Evolutionary conservation across 2,888 invertebrate species (phyloP).

Genomic region (Aspidiotus rigidus): DNA sequence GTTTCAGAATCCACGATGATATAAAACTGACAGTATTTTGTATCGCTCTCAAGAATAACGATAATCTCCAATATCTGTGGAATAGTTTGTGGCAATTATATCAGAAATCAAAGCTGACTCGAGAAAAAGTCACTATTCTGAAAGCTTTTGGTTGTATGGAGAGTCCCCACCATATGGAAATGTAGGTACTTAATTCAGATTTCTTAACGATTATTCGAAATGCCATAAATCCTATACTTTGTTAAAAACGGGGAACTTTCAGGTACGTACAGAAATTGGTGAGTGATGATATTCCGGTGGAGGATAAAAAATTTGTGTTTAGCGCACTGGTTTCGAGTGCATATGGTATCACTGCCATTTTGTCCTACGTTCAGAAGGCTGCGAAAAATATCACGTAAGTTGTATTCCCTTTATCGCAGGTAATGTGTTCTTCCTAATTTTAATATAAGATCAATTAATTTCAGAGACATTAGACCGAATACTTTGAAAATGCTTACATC

Average conservation of each 20-base stretch:
- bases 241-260: not conserved
- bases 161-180: not conserved
- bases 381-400: not conserved
- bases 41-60: not conserved
- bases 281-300: not conserved
- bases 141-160: not conserved
- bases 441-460: too few relatives aligned
- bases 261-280: conserved; percentile 2
- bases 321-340: not conserved
- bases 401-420: too few relatives aligned
- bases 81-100: not conserved
- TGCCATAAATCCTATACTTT: too few relatives aligned
- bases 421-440: too few relatives aligned
- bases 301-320: not conserved
- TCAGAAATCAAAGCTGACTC: not conserved
- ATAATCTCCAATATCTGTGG: not conserved
- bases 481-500: too few relatives aligned
- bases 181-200: not conserved
- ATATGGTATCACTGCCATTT: conserved; percentile 1
- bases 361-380: not conserved
- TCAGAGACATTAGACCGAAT: too few relatives aligned
- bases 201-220: too few relatives aligned
- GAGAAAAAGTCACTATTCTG: not conserved
- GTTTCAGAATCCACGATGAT: not conserved
- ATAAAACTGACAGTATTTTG: not conserved